phyloP scores from a whole-genome alignment of 2,113 vertebrate species.

The Alligator sinensis region DNA sequence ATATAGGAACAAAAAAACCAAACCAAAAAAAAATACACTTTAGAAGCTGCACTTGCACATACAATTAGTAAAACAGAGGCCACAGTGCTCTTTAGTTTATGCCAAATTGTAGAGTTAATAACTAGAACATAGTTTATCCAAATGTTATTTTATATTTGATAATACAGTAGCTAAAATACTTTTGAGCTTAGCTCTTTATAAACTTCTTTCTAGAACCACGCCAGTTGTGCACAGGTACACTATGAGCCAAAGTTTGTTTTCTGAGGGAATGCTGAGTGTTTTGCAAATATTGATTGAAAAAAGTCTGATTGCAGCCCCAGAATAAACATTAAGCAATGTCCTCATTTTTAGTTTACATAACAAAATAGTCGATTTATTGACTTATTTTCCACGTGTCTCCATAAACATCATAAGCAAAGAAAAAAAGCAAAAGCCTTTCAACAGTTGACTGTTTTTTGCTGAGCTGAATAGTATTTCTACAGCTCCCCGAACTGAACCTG shows the following conservation, averaged over 20 bases:
- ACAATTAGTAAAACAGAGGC: background rate
- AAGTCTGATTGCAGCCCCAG: background rate
- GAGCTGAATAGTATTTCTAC: background rate
- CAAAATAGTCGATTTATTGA: background rate
- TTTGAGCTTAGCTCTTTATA: background rate
- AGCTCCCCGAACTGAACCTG: background rate
- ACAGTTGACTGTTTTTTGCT: background rate
- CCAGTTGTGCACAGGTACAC: fast-evolving
- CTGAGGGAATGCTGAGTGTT: fast-evolving
- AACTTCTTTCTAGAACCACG: background rate
- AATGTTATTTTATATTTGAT: background rate
- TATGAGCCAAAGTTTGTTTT: background rate
- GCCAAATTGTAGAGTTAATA: fast-evolving
- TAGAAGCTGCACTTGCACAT: background rate
- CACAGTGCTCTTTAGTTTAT: background rate
- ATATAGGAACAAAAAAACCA: too few species aligned
- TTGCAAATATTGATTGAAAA: background rate
- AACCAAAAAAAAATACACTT: background rate
- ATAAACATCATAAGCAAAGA: background rate
- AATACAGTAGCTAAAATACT: background rate
- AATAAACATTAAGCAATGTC: background rate
- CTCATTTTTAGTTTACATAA: background rate
- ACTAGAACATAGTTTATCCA: background rate
- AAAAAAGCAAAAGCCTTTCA: background rate
- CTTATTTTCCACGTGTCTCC: background rate